phyloP scores from a whole-genome alignment of 1,140 invertebrate genomes.

The Drosophila ficusphila region DNA sequence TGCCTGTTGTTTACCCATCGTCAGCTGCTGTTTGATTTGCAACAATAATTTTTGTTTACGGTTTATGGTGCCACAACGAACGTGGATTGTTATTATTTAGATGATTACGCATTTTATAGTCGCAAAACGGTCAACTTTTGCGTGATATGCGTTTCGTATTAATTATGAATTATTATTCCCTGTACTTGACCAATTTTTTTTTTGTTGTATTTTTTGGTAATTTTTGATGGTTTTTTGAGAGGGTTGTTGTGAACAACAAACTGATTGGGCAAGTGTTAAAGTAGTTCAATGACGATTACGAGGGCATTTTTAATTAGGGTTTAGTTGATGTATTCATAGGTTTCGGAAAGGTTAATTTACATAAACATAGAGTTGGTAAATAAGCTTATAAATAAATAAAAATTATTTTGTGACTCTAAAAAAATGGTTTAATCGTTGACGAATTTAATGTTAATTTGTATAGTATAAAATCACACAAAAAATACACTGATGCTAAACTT shows the following conservation, averaged over 20 bases:
- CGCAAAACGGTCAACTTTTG: conserved; percentile 31
- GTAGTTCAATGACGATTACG: conserved; percentile 25
- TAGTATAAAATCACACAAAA: neutral
- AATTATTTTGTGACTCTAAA: no score
- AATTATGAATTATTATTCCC: conserved; percentile 61
- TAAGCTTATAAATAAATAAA: no score
- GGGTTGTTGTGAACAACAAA: conserved; percentile 44
- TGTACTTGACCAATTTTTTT: conserved; percentile 2
- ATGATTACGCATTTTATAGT: conserved; percentile 65
- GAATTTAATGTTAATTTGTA: no score
- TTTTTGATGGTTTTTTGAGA: conserved; percentile 12
- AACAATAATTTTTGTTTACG: conserved; percentile 59
- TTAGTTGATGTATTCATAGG: neutral
- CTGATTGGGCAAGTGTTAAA: conserved; percentile 26
- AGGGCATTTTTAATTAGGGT: conserved; percentile 31
- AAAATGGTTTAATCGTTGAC: no score
- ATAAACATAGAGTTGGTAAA: neutral
- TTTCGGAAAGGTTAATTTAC: neutral
- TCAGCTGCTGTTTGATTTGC: conserved; percentile 63
- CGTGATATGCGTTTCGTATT: conserved; percentile 64
- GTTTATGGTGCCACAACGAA: conserved; percentile 35
- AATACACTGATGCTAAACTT: neutral
- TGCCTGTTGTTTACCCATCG: conserved; percentile 52
- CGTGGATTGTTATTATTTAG: conserved; percentile 57
- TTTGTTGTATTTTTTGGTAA: conserved; percentile 14